Conservation (phyloP, 2,888 invertebrate genomes). For the Rotaria magnacalcarata region DNA sequence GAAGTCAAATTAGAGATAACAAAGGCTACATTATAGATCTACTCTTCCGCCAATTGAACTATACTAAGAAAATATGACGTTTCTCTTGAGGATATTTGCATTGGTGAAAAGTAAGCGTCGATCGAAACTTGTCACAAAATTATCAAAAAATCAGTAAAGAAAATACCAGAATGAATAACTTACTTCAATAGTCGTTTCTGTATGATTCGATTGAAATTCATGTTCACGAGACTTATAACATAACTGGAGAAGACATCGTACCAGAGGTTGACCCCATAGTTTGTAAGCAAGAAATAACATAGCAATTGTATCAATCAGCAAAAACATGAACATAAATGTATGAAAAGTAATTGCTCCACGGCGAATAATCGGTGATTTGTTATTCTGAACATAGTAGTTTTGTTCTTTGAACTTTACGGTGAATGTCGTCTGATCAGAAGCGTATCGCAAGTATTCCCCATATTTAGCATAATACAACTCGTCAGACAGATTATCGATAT, state of each 20-base stretch:
- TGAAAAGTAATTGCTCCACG: neutral
- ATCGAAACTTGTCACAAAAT: neutral
- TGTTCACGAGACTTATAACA: too few relatives aligned
- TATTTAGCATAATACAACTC: neutral
- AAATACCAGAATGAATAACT: neutral
- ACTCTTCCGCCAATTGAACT: too few relatives aligned
- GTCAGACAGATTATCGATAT: neutral
- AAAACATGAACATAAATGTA: neutral
- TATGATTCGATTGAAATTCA: neutral
- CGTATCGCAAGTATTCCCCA: neutral
- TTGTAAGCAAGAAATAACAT: neutral
- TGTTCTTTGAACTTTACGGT: neutral
- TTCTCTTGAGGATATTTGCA: too few relatives aligned
- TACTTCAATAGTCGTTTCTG: neutral
- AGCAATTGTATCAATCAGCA: neutral
- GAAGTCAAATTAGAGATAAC: too few relatives aligned
- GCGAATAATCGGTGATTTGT: neutral
- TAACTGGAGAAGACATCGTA: neutral
- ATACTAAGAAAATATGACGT: neutral
- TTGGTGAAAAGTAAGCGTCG: too few relatives aligned
- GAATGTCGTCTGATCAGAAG: neutral
- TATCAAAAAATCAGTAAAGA: neutral
- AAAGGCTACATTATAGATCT: too few relatives aligned
- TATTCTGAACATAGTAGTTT: neutral
- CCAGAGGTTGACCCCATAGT: neutral